Base-by-base conservation (phyloP, 2,797 vertebrate species). In the Myotis daubentonii region DNA sequence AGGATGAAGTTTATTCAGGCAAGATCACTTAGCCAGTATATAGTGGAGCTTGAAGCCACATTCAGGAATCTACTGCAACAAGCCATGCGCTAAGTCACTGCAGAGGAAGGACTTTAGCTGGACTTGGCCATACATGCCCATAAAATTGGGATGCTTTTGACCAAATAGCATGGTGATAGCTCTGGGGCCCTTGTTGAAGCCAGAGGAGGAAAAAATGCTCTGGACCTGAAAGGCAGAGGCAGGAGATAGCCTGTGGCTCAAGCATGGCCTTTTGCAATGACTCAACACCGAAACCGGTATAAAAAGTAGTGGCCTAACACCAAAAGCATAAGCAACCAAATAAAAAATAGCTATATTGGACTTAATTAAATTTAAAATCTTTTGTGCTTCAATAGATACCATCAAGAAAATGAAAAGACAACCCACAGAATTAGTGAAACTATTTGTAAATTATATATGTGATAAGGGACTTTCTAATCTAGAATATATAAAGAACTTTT, bases 371-470 rank as follows among this genome's bases (percentile, higher is more conserved):
- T 71, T 70, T 57, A 51, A 51, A 30, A 44, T 49, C 23, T 53
- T 55, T 28, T 72, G 23, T 57, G 16, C 30, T 87, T 83, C 41
- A 23, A 74, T 68, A 44, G 49, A 16, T n/a, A 25, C n/a, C 33
- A 28, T 68, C 65, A 28, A 53, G 33, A 55, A 93, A 66, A 30
- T 33, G 23, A 93, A 70, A 60, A 65, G 25, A 78, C n/a, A 66
- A 22, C 11, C 15, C 41, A 19, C 2, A 25, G 68, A 70, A 60
- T 75, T 51, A 68, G 51, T 82, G 44, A 36, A 65, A 51, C 51
- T 79, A 38, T 30, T 78, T 53, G 30, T 68, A 94, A 78, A 68
- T 79, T 25, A 20, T 33, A 0, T 33, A 5, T 38, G 38, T 62
- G 33, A 23, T 60, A 79, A 87, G 49, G 60, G 17, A 25, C 17